These are phyloP conservation scores for Coleophora flavipennella DNA, from an alignment of 2,888 invertebrate genomes.

Conservation along the genomic window DNA sequence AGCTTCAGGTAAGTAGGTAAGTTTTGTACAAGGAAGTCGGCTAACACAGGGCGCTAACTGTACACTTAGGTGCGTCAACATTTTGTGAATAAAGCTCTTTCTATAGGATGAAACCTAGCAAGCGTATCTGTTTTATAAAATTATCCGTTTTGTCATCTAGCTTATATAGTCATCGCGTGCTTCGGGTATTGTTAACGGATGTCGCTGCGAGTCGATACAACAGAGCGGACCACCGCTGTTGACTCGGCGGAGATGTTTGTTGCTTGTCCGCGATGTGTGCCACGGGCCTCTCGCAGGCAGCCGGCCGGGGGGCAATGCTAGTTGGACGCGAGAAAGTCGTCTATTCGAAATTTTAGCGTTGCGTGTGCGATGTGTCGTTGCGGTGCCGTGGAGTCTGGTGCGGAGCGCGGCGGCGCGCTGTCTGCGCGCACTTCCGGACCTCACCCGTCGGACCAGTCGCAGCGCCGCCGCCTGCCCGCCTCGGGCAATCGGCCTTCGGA, in stretches of 20 bases:
- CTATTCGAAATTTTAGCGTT: conserved; percentile 65
- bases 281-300: neutral
- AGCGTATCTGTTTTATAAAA: neutral
- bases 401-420: conserved; percentile 60
- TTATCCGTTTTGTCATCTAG: too few relatives aligned
- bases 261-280: neutral
- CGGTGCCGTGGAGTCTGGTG: conserved; percentile 67
- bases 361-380: conserved; percentile 64
- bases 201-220: too few relatives aligned
- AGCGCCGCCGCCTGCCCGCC: conserved; percentile 53
- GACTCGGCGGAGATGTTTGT: neutral
- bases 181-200: too few relatives aligned
- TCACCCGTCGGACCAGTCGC: conserved; percentile 70
- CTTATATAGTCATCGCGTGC: too few relatives aligned
- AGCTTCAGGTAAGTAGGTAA: too few relatives aligned
- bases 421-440: conserved; percentile 65
- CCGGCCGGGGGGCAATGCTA: conserved; percentile 25
- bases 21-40: too few relatives aligned
- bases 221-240: neutral
- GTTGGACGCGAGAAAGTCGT: conserved; percentile 62
- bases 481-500: conserved; percentile 69
- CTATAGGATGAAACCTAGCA: too few relatives aligned
- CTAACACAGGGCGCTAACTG: too few relatives aligned
- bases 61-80: too few relatives aligned
- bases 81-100: too few relatives aligned